Evolutionary conservation across 2,113 vertebrate genomes (phyloP).

Genomic region (Bolborhynchus lineola): DNA sequence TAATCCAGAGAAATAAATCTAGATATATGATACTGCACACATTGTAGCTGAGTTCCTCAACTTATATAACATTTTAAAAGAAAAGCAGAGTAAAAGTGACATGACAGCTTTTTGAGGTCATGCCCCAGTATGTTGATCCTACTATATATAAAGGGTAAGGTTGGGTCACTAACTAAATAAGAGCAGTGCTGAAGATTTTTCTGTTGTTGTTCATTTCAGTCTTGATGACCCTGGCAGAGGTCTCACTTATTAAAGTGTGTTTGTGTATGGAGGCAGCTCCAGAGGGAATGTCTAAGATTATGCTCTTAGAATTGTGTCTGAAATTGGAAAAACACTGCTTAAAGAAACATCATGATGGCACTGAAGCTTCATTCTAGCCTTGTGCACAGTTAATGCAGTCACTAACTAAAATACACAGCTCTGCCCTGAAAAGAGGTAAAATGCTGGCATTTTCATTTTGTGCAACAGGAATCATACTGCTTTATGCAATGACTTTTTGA

Average conservation of each 20-base stretch:
- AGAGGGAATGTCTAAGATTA: constrained; percentile 66
- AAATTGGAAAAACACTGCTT: constrained; percentile 54
- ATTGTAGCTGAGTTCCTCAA: constrained; percentile 43
- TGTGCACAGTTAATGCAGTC: not conserved
- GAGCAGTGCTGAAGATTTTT: constrained; percentile 24
- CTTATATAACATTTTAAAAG: constrained; percentile 63
- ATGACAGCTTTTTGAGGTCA: constrained; percentile 56
- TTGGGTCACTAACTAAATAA: constrained; percentile 67
- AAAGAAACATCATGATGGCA: constrained; percentile 44
- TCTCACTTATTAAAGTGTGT: constrained; percentile 72
- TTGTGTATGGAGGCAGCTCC: constrained; percentile 67
- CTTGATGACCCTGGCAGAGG: constrained; percentile 68
- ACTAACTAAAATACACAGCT: not conserved
- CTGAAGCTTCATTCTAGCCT: not conserved
- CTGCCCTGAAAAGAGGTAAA: not conserved
- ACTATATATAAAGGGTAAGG: constrained; percentile 65
- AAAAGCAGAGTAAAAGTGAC: constrained; percentile 54
- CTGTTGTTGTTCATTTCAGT: constrained; percentile 60
- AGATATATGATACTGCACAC: constrained; percentile 54
- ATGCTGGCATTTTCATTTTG: not conserved
- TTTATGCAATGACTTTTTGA: not conserved
- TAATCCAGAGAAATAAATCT: constrained; percentile 45
- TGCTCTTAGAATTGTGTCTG: constrained; percentile 50
- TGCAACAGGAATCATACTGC: not conserved
- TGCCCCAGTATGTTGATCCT: constrained; percentile 47